Base-by-base conservation (phyloP, 2,113 vertebrate genomes). In the Gadus chalcogrammus region DNA sequence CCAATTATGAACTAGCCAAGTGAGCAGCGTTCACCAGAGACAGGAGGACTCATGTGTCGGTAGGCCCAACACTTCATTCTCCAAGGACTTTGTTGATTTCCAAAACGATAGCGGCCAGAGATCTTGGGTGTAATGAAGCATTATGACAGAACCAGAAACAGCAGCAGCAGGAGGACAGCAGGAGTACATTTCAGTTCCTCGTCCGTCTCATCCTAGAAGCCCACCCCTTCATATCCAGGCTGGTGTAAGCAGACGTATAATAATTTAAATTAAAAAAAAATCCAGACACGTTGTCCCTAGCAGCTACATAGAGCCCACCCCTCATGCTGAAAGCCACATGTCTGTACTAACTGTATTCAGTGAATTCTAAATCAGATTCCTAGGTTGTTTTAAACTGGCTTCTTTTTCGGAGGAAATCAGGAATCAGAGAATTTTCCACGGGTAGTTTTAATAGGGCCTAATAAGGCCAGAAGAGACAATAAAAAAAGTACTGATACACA, bases 1-100 rank as follows among this genome's bases (percentile, higher is more conserved):
- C 92, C 93, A 91, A 91, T 93, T 88, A 89, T 91, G 93, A 92
- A 93, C 94, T 93, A 95, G 93, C 92, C 93, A 92, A 92, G 92
- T 93, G 91, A 93, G 94, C 93, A 90, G 94, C 92, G 91, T 90
- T 93, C 94, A 86, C 93, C 93, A 72, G 64, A 67, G 71, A 68
- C 91, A 90, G 91, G 92, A 92, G 91, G 93, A 84, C 91, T 94
- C 90, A 87, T 91, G 89, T 90, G 92, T 89, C 85, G 93, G 80
- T 79, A 94, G 93, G 91, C 92, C 93, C 93, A 94, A 93, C 92
- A 93, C 94, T 93, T 93, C 93, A 92, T 83, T 93, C 92, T 93
- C 93, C 93, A 93, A 93, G 93, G 92, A 92, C 87, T 93, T 92
- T 92, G 93, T 86, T 84, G 93, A 74, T 69, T 93, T 94, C 93